Base-by-base conservation (phyloP, 2,888 invertebrate genomes). In the Tanytarsus gracilentus region DNA sequence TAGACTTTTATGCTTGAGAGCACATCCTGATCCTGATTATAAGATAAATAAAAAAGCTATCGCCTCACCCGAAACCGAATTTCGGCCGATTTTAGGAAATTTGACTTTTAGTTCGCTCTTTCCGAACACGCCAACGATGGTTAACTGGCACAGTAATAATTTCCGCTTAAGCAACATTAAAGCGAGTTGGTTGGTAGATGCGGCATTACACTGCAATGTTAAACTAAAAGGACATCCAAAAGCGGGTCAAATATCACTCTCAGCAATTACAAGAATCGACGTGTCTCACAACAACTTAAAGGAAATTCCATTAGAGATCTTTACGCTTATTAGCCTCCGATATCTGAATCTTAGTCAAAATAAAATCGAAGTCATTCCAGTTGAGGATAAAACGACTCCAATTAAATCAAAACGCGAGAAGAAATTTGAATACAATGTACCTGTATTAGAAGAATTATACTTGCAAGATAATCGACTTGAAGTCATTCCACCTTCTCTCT, bases 251-350 rank as follows among this genome's bases (percentile, higher is more conserved):
- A 79, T 86, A 4, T 84, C 90, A 0, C 75, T 95, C n/a, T 87
- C 86, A 68, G 94, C 96, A 0, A 85, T 99, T 62, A 99, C 98
- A 0, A 79, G 96, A 36, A 76, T 98, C 25, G 98, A 99, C 72
- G 79, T 98, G 40, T 94, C 96, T 6, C 85, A 86, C 70, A 99
- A 98, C 74, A 83, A 85, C 62, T 78, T 99, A 53, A 79, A 82
- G 0, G 77, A 80, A 25, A 72, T 98, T 65, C 98, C 98, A 0
- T 74, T 83, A 1, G 84, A 85, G 61, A 77, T 98, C 51, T 94
- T 97, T 71, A 83, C 86, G 63, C 76, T 96, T 67, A 81, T 84
- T 63, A 93, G 93, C 67, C 75, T 95, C 48, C 82, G 81, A 78
- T 86, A 88, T 69, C 75, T 96, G 25, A 94, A 94, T 74, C 80